Evolutionary conservation across 2,888 invertebrate genomes (phyloP).

Genomic region (Pardosa pseudoannulata): DNA sequence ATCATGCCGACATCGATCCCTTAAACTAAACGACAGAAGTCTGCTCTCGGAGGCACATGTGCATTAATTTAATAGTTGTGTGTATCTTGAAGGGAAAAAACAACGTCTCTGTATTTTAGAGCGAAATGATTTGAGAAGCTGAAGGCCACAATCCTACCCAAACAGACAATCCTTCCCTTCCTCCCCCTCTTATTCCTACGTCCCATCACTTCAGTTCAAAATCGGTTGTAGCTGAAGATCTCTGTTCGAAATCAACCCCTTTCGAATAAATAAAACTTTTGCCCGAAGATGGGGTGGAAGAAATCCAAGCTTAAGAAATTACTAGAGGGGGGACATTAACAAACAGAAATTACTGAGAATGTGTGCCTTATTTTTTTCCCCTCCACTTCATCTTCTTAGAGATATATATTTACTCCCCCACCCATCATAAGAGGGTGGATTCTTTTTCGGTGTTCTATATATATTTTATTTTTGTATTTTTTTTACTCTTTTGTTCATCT

Average conservation of each 20-base stretch:
- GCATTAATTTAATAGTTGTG: neutral
- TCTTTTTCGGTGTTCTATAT: slow-evolving; percentile 18
- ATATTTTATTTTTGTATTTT: too few relatives aligned
- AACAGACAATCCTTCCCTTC: neutral
- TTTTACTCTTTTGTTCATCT: slow-evolving; percentile 28
- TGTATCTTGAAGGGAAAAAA: neutral
- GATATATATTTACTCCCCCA: slow-evolving; percentile 45
- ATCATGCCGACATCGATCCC: neutral
- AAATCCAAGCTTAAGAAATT: slow-evolving; percentile 56
- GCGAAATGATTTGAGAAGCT: neutral
- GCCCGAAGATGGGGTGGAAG: neutral
- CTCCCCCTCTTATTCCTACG: neutral
- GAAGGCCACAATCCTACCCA: neutral
- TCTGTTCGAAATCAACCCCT: slow-evolving; percentile 13
- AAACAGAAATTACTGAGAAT: slow-evolving; percentile 68
- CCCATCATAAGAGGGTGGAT: neutral
- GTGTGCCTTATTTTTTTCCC: slow-evolving; percentile 39
- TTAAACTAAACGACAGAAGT: neutral
- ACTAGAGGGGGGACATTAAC: slow-evolving; percentile 51
- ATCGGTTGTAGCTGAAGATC: slow-evolving; percentile 12
- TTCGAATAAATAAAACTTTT: slow-evolving; percentile 1
- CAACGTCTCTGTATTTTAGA: neutral
- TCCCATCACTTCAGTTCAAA: neutral
- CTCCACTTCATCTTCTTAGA: slow-evolving; percentile 20
- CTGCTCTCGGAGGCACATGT: neutral